Evolutionary conservation across 2,113 vertebrate genomes (phyloP).

Genomic region (Centropus bengalensis): DNA sequence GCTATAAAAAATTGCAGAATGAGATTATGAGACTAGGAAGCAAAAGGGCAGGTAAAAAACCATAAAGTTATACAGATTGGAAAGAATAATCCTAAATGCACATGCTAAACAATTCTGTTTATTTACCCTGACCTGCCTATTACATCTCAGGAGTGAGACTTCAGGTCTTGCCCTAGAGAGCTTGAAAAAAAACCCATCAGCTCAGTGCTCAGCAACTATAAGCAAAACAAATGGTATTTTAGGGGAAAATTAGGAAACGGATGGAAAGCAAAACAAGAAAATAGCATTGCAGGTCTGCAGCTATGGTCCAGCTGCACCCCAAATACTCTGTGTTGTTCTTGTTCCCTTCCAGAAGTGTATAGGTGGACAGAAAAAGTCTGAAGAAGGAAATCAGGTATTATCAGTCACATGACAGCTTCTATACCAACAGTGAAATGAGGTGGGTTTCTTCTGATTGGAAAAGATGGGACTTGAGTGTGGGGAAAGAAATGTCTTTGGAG

Average conservation of each 20-base stretch:
- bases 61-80: background rate
- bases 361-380: background rate
- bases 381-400: background rate
- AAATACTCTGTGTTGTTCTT: background rate
- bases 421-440: background rate
- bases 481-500: background rate
- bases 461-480: background rate
- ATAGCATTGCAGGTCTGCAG: background rate
- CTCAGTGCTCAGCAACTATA: background rate
- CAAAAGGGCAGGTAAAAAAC: background rate
- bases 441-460: background rate
- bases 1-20: background rate
- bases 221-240: background rate
- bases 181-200: background rate
- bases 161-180: background rate
- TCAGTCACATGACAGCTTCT: background rate
- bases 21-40: background rate
- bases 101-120: background rate
- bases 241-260: background rate
- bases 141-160: background rate
- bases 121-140: background rate
- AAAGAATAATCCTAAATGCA: background rate
- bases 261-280: background rate
- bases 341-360: background rate
- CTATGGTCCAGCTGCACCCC: background rate